Base-by-base conservation (phyloP, 2,888 invertebrate species). In the Pachydiplax longipennis region DNA sequence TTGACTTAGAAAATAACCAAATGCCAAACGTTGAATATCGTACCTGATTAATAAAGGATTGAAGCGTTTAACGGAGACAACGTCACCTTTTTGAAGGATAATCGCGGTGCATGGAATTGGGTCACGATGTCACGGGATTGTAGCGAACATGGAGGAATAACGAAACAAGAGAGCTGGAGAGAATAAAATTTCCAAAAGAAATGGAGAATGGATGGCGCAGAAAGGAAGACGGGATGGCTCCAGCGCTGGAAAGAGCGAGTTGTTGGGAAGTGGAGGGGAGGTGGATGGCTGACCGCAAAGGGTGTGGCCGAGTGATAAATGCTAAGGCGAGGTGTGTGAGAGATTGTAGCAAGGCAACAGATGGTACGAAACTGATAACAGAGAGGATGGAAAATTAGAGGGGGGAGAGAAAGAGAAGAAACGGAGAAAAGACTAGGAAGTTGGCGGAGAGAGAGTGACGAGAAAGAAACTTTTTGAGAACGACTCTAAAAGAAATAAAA, bases 281-380 rank as follows among this genome's bases (percentile, higher is more conserved):
- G 35, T 10, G 58, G 35, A 37, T 18, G 15, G 25, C 25, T 83
- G 87, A 87, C 87, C 87, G 61, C 87, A 87, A 31, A 87, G 87
- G 87, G 87, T 87, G 87, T 87, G 87, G 87, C 87, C 61, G 87
- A 87, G 87, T 87, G 87, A 87, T 87, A 87, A 87, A 87, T 87
- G 87, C 87, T 87, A 87, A 87, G 87, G 61, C 87, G 65, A 87
- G 87, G 61, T 87, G 87, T 87, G 87, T 83, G 83, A 83, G 83
- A 83, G 83, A 58, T 83, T 83, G 83, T 37, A 61, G 87, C 58
- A 65, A 87, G 87, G 87, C 87, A 87, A 87, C 87, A 87, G 87
- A 87, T 87, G 87, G 61, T 61, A 35, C 87, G 87, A 58, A 61
- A 87, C 87, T 87, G 87, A 87, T 87, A 87, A 61, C 87, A 61